Conservation (phyloP, 2,113 vertebrate species). For the Mungos mungo region DNA sequence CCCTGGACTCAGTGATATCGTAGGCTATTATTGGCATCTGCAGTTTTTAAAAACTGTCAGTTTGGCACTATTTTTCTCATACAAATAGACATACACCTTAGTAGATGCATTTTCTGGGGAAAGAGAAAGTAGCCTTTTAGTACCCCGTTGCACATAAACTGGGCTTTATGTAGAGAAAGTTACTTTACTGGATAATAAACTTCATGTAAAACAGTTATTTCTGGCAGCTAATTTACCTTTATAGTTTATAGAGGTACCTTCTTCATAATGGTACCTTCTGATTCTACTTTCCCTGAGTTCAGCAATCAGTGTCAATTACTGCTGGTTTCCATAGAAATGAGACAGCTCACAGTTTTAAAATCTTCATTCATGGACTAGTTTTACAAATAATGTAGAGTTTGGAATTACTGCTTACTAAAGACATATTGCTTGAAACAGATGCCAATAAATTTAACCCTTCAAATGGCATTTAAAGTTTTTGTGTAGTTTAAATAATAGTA, state of each 20-base stretch:
- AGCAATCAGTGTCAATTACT: conserved; percentile 87
- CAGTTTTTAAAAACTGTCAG: conserved; percentile 74
- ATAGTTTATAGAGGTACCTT: conserved; percentile 74
- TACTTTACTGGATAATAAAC: conserved; percentile 64
- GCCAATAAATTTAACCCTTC: conserved; percentile 58
- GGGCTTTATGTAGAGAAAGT: conserved; percentile 65
- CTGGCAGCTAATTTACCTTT: conserved; percentile 78
- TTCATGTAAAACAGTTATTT: conserved; percentile 71
- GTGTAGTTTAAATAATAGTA: not conserved
- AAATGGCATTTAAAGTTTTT: conserved; percentile 27
- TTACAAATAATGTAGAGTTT: conserved; percentile 78
- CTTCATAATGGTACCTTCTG: conserved; percentile 83
- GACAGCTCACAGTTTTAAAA: conserved; percentile 83
- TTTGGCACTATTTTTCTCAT: conserved; percentile 59
- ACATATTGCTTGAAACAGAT: conserved; percentile 12
- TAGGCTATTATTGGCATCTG: conserved; percentile 52
- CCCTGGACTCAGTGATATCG: conserved; percentile 52
- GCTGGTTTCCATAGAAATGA: conserved; percentile 83
- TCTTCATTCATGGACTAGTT: conserved; percentile 86
- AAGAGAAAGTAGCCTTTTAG: conserved; percentile 63
- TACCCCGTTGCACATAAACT: conserved; percentile 45
- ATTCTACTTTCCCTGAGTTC: conserved; percentile 82
- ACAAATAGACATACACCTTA: conserved; percentile 55
- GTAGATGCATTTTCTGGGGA: conserved; percentile 72
- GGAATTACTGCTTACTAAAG: conserved; percentile 68